Evolutionary conservation across 2,888 invertebrate species (phyloP).

Genomic region (Antheraea yamamai): DNA sequence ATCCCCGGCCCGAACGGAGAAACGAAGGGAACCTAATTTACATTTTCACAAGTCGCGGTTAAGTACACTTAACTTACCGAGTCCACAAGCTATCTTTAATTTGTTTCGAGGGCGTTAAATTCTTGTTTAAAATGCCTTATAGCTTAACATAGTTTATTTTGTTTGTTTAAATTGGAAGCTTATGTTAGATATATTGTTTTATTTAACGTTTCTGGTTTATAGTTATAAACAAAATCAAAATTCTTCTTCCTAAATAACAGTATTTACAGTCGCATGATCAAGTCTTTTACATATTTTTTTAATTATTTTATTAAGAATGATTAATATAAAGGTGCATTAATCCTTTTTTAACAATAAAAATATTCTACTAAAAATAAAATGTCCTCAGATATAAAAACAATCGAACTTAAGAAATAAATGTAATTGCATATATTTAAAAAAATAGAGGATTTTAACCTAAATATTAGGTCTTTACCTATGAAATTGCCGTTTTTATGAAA

Average conservation of each 20-base stretch:
- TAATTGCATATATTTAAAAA: too few relatives aligned
- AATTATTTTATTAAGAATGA: too few relatives aligned
- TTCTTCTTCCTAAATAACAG: not conserved
- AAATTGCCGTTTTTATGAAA: too few relatives aligned
- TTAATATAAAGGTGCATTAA: too few relatives aligned
- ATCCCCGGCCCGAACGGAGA: slow-evolving; percentile 38
- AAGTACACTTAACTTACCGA: slow-evolving; percentile 64
- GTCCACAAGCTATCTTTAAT: slow-evolving; percentile 58
- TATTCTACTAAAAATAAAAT: not conserved
- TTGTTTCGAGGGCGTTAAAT: slow-evolving; percentile 50
- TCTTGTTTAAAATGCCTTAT: slow-evolving; percentile 35
- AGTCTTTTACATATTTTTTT: too few relatives aligned
- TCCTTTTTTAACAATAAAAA: too few relatives aligned
- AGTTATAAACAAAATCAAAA: not conserved
- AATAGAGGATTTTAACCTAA: too few relatives aligned
- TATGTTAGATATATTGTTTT: not conserved
- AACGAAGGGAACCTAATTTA: slow-evolving; percentile 49
- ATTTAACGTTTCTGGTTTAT: not conserved
- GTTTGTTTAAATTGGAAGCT: slow-evolving; percentile 5
- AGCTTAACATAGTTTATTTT: slow-evolving; percentile 23
- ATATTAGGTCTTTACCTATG: too few relatives aligned
- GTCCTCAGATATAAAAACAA: too few relatives aligned
- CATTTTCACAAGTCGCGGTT: slow-evolving; percentile 62
- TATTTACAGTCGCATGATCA: not conserved
- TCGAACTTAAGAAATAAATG: too few relatives aligned